Conservation (phyloP, 2,113 vertebrate genomes). For the Limanda limanda region DNA sequence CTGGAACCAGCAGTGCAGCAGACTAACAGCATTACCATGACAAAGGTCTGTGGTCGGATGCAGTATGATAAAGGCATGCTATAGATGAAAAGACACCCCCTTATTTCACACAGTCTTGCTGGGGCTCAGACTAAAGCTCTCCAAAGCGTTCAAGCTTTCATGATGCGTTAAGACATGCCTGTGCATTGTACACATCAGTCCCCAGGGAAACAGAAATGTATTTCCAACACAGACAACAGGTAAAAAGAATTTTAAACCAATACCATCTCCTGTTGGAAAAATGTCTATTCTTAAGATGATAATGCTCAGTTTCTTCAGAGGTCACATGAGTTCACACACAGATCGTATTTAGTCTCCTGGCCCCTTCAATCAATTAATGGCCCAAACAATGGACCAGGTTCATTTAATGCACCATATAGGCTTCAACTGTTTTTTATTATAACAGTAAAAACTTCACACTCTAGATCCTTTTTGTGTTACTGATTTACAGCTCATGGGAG, state of each 20-base stretch:
- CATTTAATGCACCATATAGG: constrained; percentile 16
- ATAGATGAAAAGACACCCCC: constrained; percentile 47
- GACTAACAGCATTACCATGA: constrained; percentile 76
- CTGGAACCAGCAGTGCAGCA: constrained; percentile 69
- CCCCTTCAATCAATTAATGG: constrained; percentile 19
- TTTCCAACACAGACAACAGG: constrained; percentile 12
- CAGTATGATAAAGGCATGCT: constrained; percentile 60
- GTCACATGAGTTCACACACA: constrained; percentile 26
- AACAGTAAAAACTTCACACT: constrained; percentile 41
- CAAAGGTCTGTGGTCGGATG: constrained; percentile 69
- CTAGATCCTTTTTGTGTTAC: constrained; percentile 17
- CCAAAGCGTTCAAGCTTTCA: constrained; percentile 31
- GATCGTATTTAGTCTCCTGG: constrained; percentile 6
- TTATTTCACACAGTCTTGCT: constrained; percentile 55
- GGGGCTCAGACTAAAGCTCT: constrained; percentile 41
- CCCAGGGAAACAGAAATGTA: constrained; percentile 7
- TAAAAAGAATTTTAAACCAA: neutral
- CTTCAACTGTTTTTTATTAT: constrained; percentile 11
- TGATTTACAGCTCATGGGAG: constrained; percentile 29
- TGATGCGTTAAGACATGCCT: constrained; percentile 30
- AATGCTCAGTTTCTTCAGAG: constrained; percentile 7
- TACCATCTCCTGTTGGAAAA: neutral
- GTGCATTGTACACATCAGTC: constrained; percentile 21
- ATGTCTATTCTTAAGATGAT: neutral
- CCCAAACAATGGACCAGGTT: constrained; percentile 23